A percentile compares a stretch with the other conserved stretches of the same genome.
These are phyloP conservation scores for Aplidium turbinatum DNA, from an alignment of 23 tunicate genomes.

Conservation along the genomic window DNA sequence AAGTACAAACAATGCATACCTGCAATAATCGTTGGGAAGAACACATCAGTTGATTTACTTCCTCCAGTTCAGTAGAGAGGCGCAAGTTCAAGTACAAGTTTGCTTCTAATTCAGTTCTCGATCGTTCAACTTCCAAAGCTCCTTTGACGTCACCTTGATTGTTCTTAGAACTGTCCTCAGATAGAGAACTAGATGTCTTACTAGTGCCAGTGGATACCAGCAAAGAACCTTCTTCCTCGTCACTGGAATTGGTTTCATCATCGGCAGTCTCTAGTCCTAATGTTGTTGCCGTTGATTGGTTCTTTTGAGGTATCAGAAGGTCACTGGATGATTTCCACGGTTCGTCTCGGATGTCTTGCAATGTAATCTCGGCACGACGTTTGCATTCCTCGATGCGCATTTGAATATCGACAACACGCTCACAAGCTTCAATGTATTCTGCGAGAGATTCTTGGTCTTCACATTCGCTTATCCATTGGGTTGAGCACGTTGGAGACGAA, in stretches of 20 bases:
- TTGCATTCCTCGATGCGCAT: conserved; percentile 77
- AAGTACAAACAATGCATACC: conserved; percentile 21
- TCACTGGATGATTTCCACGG: conserved; percentile 73
- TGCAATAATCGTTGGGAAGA: conserved; percentile 30
- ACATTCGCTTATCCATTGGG: conserved; percentile 60
- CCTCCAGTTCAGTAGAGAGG: conserved; percentile 68
- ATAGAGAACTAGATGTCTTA: neutral
- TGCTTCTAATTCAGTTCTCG: conserved; percentile 65
- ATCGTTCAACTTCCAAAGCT: conserved; percentile 38
- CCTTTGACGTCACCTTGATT: conserved; percentile 18
- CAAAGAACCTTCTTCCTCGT: conserved; percentile 48
- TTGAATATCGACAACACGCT: conserved; percentile 68
- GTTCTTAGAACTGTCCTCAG: neutral
- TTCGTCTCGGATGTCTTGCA: conserved; percentile 81
- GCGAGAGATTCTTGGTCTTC: conserved; percentile 37
- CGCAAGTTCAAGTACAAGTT: conserved; percentile 67
- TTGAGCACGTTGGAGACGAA: conserved; percentile 17
- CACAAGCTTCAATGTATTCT: conserved; percentile 53
- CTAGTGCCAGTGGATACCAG: conserved; percentile 18
- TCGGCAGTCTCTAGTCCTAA: conserved; percentile 51
- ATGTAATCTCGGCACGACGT: conserved; percentile 57
- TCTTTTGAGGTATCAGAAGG: conserved; percentile 1
- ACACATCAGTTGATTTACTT: conserved; percentile 45
- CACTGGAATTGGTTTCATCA: conserved; percentile 51
- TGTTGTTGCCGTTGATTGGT: conserved; percentile 47